phyloP scores from a whole-genome alignment of 2,888 invertebrate genomes.

The Steinernema hermaphroditum region DNA sequence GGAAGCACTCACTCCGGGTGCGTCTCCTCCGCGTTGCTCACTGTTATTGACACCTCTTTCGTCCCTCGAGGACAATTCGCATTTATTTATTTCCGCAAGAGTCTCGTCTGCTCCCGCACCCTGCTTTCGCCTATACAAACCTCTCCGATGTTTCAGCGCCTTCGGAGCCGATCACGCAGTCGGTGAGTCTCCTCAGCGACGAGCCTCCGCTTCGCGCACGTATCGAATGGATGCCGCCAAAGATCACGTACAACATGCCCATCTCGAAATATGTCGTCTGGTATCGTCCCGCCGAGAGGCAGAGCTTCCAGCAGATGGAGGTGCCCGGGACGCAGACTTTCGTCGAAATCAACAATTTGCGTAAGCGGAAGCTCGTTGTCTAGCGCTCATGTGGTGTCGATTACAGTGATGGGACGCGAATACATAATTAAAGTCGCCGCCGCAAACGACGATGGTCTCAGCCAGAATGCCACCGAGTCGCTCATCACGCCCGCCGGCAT shows the following conservation, averaged over 20 bases:
- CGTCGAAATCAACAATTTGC: constrained; percentile 42
- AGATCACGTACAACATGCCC: constrained; percentile 68
- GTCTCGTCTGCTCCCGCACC: constrained; percentile 22
- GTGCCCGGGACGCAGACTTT: constrained; percentile 38
- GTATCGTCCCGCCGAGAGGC: constrained; percentile 83
- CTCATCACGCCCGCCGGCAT: constrained; percentile 88
- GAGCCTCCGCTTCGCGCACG: constrained; percentile 86
- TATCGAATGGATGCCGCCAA: constrained; percentile 86
- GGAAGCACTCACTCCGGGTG: constrained; percentile 19
- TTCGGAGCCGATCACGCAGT: constrained; percentile 68
- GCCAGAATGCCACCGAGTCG: constrained; percentile 88
- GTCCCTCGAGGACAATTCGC: constrained; percentile 28
- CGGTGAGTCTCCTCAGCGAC: constrained; percentile 78
- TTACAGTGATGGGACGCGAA: constrained; percentile 60
- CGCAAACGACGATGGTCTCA: constrained; percentile 88
- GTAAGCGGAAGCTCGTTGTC: constrained; percentile 36
- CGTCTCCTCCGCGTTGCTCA: constrained; percentile 16
- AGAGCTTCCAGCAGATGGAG: constrained; percentile 38
- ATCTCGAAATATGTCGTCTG: constrained; percentile 80
- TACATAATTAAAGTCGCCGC: constrained; percentile 97
- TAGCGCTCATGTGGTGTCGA: constrained; percentile 30
- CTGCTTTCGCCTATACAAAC: too few species aligned
- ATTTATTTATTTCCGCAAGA: constrained; percentile 26
- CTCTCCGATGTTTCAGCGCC: constrained; percentile 69
- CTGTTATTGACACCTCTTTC: constrained; percentile 29